Percentiles rank a stretch among this genome's conserved stretches.
Conservation (phyloP, 2,797 vertebrate species). For the Chelon auratus region DNA sequence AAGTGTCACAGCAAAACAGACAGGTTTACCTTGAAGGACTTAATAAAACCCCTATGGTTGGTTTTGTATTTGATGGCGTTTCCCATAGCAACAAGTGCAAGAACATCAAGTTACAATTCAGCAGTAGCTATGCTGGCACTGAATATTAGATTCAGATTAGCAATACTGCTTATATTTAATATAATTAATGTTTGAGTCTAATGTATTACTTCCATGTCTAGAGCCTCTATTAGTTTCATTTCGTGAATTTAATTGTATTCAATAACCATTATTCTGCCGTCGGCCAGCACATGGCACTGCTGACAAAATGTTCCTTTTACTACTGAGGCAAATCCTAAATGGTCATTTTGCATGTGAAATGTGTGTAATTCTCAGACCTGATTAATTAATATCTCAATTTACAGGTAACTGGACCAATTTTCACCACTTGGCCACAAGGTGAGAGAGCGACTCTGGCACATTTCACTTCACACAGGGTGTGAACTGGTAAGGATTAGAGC, state of each 20-base stretch:
- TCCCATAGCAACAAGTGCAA: constrained; percentile 14
- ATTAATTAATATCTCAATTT: no score
- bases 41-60: not conserved
- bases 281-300: not conserved
- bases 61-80: not conserved
- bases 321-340: not conserved
- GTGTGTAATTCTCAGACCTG: no score
- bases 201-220: not conserved
- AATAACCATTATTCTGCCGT: not conserved
- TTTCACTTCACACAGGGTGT: not conserved
- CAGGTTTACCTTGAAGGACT: not conserved
- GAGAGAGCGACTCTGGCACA: not conserved
- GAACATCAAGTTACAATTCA: not conserved
- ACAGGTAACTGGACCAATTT: no score
- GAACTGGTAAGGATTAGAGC: not conserved
- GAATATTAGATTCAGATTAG: not conserved
- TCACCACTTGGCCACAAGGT: no score
- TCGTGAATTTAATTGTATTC: not conserved
- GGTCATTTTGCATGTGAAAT: not conserved
- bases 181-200: not conserved
- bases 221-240: not conserved
- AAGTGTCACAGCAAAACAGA: not conserved
- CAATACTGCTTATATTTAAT: not conserved
- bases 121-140: no score
- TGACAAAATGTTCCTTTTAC: not conserved